Conservation (phyloP, 2,888 invertebrate genomes). For the Drosophila borborema region DNA sequence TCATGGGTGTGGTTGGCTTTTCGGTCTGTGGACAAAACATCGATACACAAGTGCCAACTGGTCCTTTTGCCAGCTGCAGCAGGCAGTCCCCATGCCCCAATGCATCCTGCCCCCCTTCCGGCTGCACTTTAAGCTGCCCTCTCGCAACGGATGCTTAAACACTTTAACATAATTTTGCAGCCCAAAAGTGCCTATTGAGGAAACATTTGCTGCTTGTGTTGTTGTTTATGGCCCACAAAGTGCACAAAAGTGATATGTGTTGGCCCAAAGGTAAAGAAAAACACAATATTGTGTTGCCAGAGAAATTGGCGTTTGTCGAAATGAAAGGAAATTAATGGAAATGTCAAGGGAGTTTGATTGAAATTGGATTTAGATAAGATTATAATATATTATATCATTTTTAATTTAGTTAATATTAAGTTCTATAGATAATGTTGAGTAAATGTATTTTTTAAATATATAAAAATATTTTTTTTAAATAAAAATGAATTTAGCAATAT, state of each 20-base stretch:
- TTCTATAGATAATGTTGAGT: no score
- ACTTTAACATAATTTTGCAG: conserved; percentile 67
- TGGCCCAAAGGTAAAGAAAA: conserved; percentile 2
- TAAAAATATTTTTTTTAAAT: no score
- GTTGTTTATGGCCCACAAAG: conserved; percentile 34
- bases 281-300: not conserved
- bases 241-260: conserved; percentile 35
- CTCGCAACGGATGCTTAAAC: conserved; percentile 65
- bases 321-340: not conserved
- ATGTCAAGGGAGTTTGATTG: not conserved
- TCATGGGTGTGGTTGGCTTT: conserved; percentile 34
- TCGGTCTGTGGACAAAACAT: conserved; percentile 41
- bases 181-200: conserved; percentile 59
- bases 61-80: conserved; percentile 14
- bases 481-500: no score
- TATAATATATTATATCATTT: no score
- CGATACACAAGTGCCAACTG: conserved; percentile 48
- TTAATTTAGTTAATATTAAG: no score
- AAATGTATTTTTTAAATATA: no score
- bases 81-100: not conserved
- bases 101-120: not conserved
- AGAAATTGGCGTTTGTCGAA: not conserved
- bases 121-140: not conserved
- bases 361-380: not conserved
- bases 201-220: conserved; percentile 51